Base-by-base conservation (phyloP, 2,797 vertebrate species). In the Anniella stebbinsi region DNA sequence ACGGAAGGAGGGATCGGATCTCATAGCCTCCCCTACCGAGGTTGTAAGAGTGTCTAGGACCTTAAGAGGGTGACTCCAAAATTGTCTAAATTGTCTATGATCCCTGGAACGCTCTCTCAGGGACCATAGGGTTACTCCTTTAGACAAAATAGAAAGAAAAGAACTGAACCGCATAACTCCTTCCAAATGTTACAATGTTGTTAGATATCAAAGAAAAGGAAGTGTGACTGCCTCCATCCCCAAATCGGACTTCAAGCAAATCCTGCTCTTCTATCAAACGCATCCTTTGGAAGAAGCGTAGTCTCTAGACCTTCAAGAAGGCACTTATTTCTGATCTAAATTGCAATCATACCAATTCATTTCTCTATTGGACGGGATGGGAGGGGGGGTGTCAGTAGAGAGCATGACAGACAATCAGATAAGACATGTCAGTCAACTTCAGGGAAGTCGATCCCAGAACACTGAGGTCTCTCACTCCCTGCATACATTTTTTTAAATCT, bases 401-500 rank as follows among this genome's bases (percentile, higher is more conserved):
- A 41, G 1, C 0, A 15, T 13, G 28, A 33, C 41, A 88, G 28
- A 13, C 73, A 60, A 73, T 82, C 67, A 57, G 66, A 73, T 28
- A 1, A 0, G 15, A 9, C 25, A 80, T 23, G 38, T n/a, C 38
- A 88, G 93, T 45, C 75, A 33, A 1, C 80, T 89, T 92, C 91
- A 75, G 90, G 90, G 84, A 2, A 48, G 2, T 83, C 57, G 36
- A 0, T 85, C 88, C n/a, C 63, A 57, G 57, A 92, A 92, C 66
- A 77, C 36, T 81, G 92, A 92, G 94, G 84, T 70, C 82, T 90
- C 90, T 23, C 0, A 0, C 41, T 90, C 70, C 83, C 88, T 72
- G 82, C 33, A 88, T 92, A 91, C 18, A 90, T 95, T 94, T 94
- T 94, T 88, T 93, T 92, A 91, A 80, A 77, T 87, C 88, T 91